These are phyloP conservation scores for Esperia sulphurella DNA, from an alignment of 2,888 invertebrate species.

Conservation along the genomic window DNA sequence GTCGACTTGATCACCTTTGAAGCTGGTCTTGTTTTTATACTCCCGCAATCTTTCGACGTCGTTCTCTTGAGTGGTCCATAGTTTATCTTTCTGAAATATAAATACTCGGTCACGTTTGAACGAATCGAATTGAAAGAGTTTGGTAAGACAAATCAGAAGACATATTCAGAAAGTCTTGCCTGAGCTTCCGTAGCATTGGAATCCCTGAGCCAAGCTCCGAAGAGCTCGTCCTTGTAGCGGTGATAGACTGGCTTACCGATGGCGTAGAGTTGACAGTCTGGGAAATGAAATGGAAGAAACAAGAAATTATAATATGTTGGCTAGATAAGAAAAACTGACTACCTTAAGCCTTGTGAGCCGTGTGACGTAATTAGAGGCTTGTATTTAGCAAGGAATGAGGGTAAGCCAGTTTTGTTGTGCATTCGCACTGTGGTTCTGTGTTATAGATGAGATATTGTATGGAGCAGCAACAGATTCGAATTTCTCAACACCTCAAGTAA, in stretches of 20 bases:
- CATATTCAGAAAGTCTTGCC: conserved; percentile 28
- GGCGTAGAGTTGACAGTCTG: conserved; percentile 93
- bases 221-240: conserved; percentile 85
- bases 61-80: conserved; percentile 91
- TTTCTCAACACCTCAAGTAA: too few species aligned
- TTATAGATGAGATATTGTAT: too few species aligned
- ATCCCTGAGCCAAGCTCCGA: conserved; percentile 94
- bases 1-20: conserved; percentile 75
- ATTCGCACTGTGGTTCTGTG: too few species aligned
- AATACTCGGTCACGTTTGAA: too few species aligned
- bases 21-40: conserved; percentile 86
- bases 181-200: conserved; percentile 71
- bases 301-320: neutral
- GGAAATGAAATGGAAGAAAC: conserved; percentile 14
- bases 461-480: too few species aligned
- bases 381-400: too few species aligned
- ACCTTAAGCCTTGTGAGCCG: too few species aligned
- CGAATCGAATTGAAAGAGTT: too few species aligned
- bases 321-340: too few species aligned
- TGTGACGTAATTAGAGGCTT: too few species aligned
- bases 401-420: too few species aligned
- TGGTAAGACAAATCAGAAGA: too few species aligned
- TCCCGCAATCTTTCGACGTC: conserved; percentile 87
- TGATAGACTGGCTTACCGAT: conserved; percentile 97
- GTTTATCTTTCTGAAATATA: conserved; percentile 79